phyloP scores from a whole-genome alignment of 2,888 invertebrate species.

The Myathropa florea region DNA sequence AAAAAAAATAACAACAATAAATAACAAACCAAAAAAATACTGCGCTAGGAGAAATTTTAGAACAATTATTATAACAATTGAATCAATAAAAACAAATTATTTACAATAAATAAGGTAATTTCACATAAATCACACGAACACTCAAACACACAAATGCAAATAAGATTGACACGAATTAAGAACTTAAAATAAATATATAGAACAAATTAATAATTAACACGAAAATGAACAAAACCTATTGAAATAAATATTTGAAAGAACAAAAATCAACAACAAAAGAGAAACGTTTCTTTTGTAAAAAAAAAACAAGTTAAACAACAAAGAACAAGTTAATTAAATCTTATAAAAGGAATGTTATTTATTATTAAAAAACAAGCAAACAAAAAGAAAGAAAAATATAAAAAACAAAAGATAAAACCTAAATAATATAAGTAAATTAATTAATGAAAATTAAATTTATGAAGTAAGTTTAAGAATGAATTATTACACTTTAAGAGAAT shows the following conservation, averaged over 20 bases:
- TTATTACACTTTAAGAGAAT: constrained; percentile 70
- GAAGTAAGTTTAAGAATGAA: constrained; percentile 70
- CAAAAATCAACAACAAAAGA: constrained; percentile 48
- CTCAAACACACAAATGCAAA: constrained; percentile 61
- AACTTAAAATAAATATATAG: constrained; percentile 58
- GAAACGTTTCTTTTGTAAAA: constrained; percentile 71
- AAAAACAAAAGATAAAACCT: constrained; percentile 70
- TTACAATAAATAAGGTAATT: constrained; percentile 55
- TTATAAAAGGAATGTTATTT: constrained; percentile 65
- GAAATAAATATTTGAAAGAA: constrained; percentile 72
- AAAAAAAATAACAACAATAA: constrained; percentile 44
- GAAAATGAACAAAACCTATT: constrained; percentile 44
- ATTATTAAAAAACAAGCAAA: constrained; percentile 61
- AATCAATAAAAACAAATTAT: constrained; percentile 57
- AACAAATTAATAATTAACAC: constrained; percentile 57
- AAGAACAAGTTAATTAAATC: constrained; percentile 61
- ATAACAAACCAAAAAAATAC: constrained; percentile 12
- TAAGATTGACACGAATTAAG: constrained; percentile 51
- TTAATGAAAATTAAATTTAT: constrained; percentile 73
- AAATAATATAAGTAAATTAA: constrained; percentile 74
- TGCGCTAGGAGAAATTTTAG: constrained; percentile 63
- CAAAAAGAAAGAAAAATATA: constrained; percentile 41
- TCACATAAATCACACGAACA: constrained; percentile 55
- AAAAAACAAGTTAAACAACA: constrained; percentile 66
- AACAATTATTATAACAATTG: constrained; percentile 66